Conservation (phyloP, 2,888 invertebrate genomes). For the Rhynchonema sp. region DNA sequence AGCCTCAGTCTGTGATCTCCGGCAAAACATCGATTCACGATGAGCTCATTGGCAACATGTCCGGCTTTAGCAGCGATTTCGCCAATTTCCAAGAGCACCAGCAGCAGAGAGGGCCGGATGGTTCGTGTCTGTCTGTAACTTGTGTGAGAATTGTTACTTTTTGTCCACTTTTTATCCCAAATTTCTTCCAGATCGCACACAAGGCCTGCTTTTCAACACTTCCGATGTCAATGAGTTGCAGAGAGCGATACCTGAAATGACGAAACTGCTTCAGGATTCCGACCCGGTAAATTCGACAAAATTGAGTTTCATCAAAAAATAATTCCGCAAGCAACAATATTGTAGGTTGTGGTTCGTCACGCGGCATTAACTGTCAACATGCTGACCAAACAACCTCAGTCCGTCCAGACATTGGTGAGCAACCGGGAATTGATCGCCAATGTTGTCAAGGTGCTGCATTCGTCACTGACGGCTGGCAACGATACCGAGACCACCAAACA, state of each 20-base stretch:
- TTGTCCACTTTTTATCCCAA: no score
- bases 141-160: neutral
- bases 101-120: neutral
- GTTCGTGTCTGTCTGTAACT: neutral
- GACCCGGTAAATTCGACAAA: neutral
- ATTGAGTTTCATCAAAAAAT: no score
- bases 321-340: no score
- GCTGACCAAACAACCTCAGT: conserved; percentile 88
- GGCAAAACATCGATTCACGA: neutral
- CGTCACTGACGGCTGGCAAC: no score
- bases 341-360: conserved; percentile 52
- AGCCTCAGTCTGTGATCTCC: neutral
- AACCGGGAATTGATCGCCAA: conserved; percentile 3
- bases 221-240: neutral
- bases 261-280: neutral
- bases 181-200: neutral
- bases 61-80: neutral
- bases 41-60: neutral
- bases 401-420: conserved; percentile 55
- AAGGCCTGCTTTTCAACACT: neutral
- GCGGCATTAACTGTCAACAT: conserved; percentile 99
- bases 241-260: neutral
- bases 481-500: conserved; percentile 33
- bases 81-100: neutral
- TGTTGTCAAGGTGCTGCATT: conserved; percentile 7